phyloP scores from a whole-genome alignment of 2,113 vertebrate species.

The Hucho hucho region DNA sequence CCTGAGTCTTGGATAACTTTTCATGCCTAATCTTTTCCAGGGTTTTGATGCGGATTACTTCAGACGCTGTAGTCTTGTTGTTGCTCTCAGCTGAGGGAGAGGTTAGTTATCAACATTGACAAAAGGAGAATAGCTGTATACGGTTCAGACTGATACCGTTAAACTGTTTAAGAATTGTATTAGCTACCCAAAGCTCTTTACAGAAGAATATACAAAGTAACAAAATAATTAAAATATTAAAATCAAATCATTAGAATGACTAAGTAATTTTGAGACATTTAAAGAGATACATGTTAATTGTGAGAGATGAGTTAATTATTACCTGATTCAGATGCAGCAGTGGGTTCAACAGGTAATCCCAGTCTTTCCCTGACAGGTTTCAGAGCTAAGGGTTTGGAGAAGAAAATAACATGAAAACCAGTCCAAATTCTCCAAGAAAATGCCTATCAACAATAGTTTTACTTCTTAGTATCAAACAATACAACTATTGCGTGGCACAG shows the following conservation, averaged over 20 bases:
- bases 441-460: neutral
- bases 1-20: slow-evolving; percentile 72
- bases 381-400: slow-evolving; percentile 48
- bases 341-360: slow-evolving; percentile 62
- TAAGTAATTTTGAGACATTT: neutral
- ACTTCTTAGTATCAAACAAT: no score
- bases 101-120: neutral
- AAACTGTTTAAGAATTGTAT: no score
- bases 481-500: neutral
- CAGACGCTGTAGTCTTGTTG: slow-evolving; percentile 43
- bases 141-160: no score
- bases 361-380: slow-evolving; percentile 82
- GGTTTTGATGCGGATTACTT: slow-evolving; percentile 87
- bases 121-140: no score
- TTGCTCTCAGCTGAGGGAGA: slow-evolving; percentile 55
- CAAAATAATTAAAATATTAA: no score
- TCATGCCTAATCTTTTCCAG: slow-evolving; percentile 90
- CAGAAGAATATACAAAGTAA: no score
- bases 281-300: neutral
- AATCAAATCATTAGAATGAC: no score
- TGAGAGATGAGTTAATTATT: neutral
- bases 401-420: slow-evolving; percentile 11
- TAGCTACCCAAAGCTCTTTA: no score
- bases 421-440: neutral
- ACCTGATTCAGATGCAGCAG: slow-evolving; percentile 64